phyloP scores from a whole-genome alignment of 2,888 invertebrate species.

The Lochmaea crataegi region DNA sequence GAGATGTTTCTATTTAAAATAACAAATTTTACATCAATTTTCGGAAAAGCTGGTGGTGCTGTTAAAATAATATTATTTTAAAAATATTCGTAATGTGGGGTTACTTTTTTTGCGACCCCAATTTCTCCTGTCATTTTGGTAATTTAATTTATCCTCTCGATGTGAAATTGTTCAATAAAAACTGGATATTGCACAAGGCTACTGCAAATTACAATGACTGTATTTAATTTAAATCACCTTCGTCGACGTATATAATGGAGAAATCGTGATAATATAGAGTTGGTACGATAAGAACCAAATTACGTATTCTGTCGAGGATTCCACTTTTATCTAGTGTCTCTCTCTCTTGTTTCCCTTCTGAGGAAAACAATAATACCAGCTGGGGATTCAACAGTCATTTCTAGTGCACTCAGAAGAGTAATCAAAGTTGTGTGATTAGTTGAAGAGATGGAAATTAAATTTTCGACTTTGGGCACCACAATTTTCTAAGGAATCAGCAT shows the following conservation, averaged over 20 bases:
- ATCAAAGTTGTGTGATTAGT: constrained; percentile 37
- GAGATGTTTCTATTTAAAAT: too few relatives aligned
- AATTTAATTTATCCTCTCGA: too few relatives aligned
- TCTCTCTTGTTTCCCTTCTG: constrained; percentile 15
- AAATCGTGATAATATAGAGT: constrained; percentile 41
- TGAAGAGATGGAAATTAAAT: constrained; percentile 27
- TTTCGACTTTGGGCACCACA: background rate
- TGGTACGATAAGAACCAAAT: constrained; percentile 41
- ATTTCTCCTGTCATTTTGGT: too few relatives aligned
- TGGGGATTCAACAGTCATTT: constrained; percentile 25
- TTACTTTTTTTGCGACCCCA: too few relatives aligned
- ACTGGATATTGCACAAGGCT: too few relatives aligned
- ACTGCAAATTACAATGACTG: too few relatives aligned
- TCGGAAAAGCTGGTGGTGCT: too few relatives aligned
- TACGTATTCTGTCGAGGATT: constrained; percentile 33
- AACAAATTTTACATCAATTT: too few relatives aligned
- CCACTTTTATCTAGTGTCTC: constrained; percentile 24
- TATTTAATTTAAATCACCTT: too few relatives aligned
- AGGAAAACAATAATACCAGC: constrained; percentile 32
- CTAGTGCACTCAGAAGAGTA: constrained; percentile 30
- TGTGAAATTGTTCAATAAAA: too few relatives aligned
- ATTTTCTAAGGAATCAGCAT: background rate
- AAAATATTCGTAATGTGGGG: too few relatives aligned
- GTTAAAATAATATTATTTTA: too few relatives aligned
- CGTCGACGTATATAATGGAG: constrained; percentile 22